These are phyloP conservation scores for Arnoldichthys spilopterus DNA, from an alignment of 2,797 vertebrate genomes.

Conservation along the genomic window DNA sequence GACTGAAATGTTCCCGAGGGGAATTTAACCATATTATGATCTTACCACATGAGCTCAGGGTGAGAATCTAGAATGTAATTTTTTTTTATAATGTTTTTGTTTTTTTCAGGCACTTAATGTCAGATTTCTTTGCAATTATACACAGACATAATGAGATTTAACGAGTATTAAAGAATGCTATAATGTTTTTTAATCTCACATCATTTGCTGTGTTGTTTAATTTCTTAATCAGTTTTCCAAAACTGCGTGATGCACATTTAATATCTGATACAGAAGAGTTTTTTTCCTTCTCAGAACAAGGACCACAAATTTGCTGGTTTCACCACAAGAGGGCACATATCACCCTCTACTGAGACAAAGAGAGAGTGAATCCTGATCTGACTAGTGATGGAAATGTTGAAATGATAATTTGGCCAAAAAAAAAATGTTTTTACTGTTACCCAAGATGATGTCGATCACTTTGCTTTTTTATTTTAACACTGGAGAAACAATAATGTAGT, in stretches of 20 bases:
- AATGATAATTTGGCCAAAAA: neutral
- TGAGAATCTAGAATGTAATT: neutral
- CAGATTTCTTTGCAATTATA: neutral
- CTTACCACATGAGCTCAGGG: neutral
- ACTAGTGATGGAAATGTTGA: neutral
- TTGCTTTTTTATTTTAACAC: neutral
- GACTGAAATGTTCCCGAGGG: neutral
- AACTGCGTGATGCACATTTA: neutral
- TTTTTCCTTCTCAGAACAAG: no score
- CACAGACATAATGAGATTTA: neutral
- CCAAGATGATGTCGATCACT: neutral
- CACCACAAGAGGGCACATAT: slow-evolving; percentile 42
- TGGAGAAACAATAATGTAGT: no score
- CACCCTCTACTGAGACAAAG: neutral
- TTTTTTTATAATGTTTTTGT: slow-evolving; percentile 15
- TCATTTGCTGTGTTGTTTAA: neutral
- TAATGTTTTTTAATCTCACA: neutral
- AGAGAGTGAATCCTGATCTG: neutral
- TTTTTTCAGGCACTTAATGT: neutral
- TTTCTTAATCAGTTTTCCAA: neutral
- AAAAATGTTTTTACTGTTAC: no score
- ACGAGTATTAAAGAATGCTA: neutral
- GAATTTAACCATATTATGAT: neutral
- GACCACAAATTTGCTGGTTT: neutral
- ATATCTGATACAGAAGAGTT: neutral